Percentiles rank a stretch among this genome's conserved stretches.
These are phyloP conservation scores for Erithacus rubecula DNA, from an alignment of 2,797 vertebrate species.

Conservation along the genomic window DNA sequence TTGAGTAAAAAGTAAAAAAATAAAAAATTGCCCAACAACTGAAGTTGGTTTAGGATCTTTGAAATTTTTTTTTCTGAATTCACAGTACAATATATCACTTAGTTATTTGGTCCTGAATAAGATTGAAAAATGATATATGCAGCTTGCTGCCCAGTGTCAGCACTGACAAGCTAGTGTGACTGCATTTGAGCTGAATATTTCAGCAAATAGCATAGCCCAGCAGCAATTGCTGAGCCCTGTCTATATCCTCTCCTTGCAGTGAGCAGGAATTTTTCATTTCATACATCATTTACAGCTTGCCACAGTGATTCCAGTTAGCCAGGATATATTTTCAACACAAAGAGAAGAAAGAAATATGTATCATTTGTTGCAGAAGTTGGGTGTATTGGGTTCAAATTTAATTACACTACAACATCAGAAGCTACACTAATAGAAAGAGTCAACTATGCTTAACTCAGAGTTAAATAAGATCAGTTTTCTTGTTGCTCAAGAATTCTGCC, in stretches of 20 bases:
- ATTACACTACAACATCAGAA: conserved; percentile 61
- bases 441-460: conserved; percentile 26
- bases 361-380: conserved; percentile 56
- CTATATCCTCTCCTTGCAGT: conserved; percentile 48
- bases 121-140: conserved; percentile 40
- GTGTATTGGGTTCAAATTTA: conserved; percentile 48
- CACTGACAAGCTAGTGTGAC: conserved; percentile 36
- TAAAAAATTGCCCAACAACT: neutral
- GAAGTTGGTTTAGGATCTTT: neutral
- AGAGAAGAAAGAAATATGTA: conserved; percentile 56
- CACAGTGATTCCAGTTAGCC: conserved; percentile 59
- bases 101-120: conserved; percentile 11
- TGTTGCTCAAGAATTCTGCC: conserved; percentile 1
- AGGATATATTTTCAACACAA: conserved; percentile 55
- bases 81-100: neutral
- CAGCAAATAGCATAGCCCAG: conserved; percentile 56
- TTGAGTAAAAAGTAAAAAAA: neutral
- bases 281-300: conserved; percentile 73
- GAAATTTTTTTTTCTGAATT: neutral
- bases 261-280: conserved; percentile 69
- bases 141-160: conserved; percentile 39
- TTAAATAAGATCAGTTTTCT: conserved; percentile 40
- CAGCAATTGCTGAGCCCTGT: conserved; percentile 43
- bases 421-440: conserved; percentile 40
- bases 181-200: conserved; percentile 58